phyloP scores from a whole-genome alignment of 2,888 invertebrate species.

The Drosophila falleni region DNA sequence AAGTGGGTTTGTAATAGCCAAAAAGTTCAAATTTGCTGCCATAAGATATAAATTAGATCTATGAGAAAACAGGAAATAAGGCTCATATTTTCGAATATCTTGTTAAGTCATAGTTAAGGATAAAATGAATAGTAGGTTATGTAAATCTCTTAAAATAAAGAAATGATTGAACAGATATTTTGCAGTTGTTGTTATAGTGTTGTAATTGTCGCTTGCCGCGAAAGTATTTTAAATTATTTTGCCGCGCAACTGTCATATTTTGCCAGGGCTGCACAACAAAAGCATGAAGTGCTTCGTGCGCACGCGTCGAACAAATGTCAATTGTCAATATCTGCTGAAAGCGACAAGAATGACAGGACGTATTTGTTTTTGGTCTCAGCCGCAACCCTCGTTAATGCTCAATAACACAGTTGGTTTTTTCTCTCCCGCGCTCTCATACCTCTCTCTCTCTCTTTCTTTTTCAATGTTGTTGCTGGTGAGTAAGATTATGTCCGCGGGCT shows the following conservation, averaged over 20 bases:
- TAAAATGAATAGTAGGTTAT: no score
- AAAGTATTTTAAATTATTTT: background rate
- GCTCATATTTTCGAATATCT: no score
- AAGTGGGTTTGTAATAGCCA: no score
- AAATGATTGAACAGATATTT: background rate
- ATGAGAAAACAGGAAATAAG: no score
- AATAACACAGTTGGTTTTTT: background rate
- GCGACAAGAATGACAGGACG: conserved; percentile 43
- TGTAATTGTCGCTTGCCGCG: background rate
- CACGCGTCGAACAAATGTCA: conserved; percentile 65
- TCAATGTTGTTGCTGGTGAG: conserved; percentile 19
- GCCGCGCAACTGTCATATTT: background rate
- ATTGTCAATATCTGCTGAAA: conserved; percentile 58
- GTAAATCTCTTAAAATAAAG: no score
- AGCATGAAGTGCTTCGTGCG: background rate
- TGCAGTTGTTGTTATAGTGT: background rate
- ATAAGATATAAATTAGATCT: no score
- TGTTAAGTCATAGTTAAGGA: no score
- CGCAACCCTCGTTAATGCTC: conserved; percentile 25
- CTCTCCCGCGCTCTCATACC: background rate
- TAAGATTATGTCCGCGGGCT: conserved; percentile 29
- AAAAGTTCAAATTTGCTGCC: no score
- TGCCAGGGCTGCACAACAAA: conserved; percentile 25
- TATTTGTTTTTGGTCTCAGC: conserved; percentile 35
- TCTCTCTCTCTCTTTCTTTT: background rate